Base-by-base conservation (phyloP, 2,888 invertebrate genomes). In the Serripes groenlandicus region DNA sequence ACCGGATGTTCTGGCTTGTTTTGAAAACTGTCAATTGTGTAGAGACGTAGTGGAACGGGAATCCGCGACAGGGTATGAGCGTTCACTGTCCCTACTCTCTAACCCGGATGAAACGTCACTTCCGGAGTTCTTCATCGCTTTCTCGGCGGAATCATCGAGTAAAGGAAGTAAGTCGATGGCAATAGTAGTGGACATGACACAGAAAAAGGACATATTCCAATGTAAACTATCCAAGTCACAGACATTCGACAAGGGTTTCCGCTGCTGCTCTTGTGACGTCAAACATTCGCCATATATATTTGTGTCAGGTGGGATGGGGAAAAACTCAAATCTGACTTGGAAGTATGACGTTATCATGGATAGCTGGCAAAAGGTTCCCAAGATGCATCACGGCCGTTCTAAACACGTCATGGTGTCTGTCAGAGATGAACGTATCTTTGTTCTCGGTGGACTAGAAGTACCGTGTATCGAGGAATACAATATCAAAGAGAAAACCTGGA, bases 291-390 rank as follows among this genome's bases (percentile, higher is more conserved):
- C 86, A 18, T 83, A 78, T 49, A 60, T 86, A 7, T 81, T 71
- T n/a, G 75, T 83, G 0, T 74, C 72, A 32, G 86, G 86, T 4
- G 86, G 86, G 0, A 71, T 60, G 30, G 77, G 76, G 3, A 82
- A 82, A 56, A 56, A 54, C 26, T 28, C 42, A 15, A 34, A 72
- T 4, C 11, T 66, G 15, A 37, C 83, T 37, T 81, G 68, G 76
- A 78, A 83, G 64, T 86, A 86, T 64, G 86, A 86, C 71, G 79
- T 86, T 11, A 68, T 86, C 11, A 56, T 77, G 26, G 73, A 77
- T 3, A 58, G 78, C 9, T 86, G 86, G 86, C 71, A 76, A 23
- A 86, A 86, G 37, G 68, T 58, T 26, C 42, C 79, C 3, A 83
- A 80, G 42, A 49, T 86, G 60, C 60, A 76, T 15, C 83, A 86